A percentile compares a stretch with the other conserved stretches of the same genome.
Evolutionary conservation across 2,888 invertebrate species (phyloP).

Genomic region (Thereva nobilitata): DNA sequence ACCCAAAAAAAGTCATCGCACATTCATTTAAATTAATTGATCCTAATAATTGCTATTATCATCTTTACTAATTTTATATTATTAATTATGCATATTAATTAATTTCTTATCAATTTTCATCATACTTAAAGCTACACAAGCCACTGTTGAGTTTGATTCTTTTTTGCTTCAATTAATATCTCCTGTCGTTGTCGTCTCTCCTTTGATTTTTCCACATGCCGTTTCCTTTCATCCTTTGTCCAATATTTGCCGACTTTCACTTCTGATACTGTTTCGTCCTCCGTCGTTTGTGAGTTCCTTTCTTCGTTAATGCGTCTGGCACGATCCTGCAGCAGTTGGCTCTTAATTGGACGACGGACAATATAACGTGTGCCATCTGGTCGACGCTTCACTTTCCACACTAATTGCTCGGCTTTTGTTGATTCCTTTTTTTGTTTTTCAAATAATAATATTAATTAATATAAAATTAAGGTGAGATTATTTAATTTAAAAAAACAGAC

Average conservation of each 20-base stretch:
- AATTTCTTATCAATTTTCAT: background rate
- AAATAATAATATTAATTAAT: background rate
- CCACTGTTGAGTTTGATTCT: constrained; percentile 29
- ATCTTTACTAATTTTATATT: background rate
- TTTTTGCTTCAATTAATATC: constrained; percentile 16
- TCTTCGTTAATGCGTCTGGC: constrained; percentile 69
- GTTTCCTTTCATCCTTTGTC: constrained; percentile 70
- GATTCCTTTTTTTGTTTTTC: constrained; percentile 5
- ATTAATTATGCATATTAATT: background rate
- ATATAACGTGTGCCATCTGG: constrained; percentile 73
- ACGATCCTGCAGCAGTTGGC: constrained; percentile 66
- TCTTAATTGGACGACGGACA: constrained; percentile 67
- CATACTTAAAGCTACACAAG: constrained; percentile 11
- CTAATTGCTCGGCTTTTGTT: constrained; percentile 54
- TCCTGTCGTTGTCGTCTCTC: constrained; percentile 61
- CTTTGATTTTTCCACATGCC: constrained; percentile 67
- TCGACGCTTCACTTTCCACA: constrained; percentile 71
- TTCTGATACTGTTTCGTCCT: constrained; percentile 73
- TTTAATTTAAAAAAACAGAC: background rate
- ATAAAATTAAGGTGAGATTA: background rate
- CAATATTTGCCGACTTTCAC: constrained; percentile 71
- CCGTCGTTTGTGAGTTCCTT: constrained; percentile 64
- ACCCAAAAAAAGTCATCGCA: no score
- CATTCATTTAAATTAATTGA: no score
- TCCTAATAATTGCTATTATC: no score